Conservation (phyloP, 2,888 invertebrate genomes). For the Panzeria rudis region DNA sequence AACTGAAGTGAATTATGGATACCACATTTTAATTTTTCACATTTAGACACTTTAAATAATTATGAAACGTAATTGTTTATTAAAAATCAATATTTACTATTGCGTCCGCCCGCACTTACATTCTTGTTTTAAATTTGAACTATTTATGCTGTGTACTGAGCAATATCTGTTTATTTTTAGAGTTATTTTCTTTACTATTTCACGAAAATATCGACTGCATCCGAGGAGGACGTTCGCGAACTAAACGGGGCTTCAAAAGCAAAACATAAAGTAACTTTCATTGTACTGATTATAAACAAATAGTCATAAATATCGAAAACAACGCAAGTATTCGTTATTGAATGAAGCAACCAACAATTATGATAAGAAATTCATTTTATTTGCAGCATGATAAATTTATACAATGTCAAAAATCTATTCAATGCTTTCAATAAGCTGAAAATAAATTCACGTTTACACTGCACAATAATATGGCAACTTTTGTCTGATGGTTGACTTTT, state of each 20-base stretch:
- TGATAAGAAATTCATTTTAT: slow-evolving; percentile 73
- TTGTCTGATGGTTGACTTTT: too few species aligned
- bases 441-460: too few species aligned
- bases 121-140: slow-evolving; percentile 16
- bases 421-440: slow-evolving; percentile 13
- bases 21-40: too few species aligned
- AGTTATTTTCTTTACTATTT: slow-evolving; percentile 19
- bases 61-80: neutral
- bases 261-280: slow-evolving; percentile 44
- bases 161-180: neutral
- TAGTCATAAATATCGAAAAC: slow-evolving; percentile 46
- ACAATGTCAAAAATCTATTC: slow-evolving; percentile 45
- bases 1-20: too few species aligned
- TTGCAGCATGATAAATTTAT: slow-evolving; percentile 72
- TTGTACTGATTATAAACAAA: slow-evolving; percentile 54
- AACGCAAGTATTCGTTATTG: slow-evolving; percentile 59
- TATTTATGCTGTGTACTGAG: slow-evolving; percentile 21
- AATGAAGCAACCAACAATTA: slow-evolving; percentile 67
- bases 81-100: neutral
- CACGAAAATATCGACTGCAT: slow-evolving; percentile 58
- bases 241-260: slow-evolving; percentile 59
- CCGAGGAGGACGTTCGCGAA: slow-evolving; percentile 55
- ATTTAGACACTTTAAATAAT: neutral
- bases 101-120: slow-evolving; percentile 46
- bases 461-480: too few species aligned